Percentiles rank a stretch among this genome's conserved stretches.
Conservation (phyloP, 1,140 invertebrate species). For the Sinonovacula constricta region DNA sequence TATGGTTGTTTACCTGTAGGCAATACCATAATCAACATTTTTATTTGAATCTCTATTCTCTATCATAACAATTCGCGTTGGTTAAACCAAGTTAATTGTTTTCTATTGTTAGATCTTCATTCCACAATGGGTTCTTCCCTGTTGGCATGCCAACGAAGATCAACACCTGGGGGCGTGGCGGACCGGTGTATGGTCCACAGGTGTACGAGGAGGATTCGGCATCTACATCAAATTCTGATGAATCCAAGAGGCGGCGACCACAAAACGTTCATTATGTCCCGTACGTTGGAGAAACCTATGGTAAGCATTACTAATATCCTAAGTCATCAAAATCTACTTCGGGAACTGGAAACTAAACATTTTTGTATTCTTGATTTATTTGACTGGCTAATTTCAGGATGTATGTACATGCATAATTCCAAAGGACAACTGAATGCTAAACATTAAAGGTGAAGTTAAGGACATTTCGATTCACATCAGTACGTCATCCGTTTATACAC, state of each 20-base stretch:
- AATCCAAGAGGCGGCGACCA: background rate
- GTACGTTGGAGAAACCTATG: background rate
- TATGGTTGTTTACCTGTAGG: no score
- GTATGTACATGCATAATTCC: no score
- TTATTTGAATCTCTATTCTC: no score
- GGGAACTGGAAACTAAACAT: no score
- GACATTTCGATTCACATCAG: no score
- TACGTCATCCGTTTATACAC: no score
- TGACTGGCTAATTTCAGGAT: background rate
- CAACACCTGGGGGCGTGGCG: slow-evolving; percentile 29
- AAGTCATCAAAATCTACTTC: no score
- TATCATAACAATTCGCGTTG: no score
- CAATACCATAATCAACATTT: no score
- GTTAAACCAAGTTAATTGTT: no score
- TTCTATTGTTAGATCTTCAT: slow-evolving; percentile 9
- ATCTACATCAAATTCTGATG: background rate
- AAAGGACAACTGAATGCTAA: no score
- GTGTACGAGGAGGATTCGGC: slow-evolving; percentile 1
- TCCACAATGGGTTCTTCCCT: slow-evolving; percentile 49
- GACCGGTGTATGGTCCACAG: slow-evolving; percentile 34
- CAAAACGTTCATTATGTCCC: background rate
- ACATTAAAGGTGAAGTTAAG: no score
- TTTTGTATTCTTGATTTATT: background rate
- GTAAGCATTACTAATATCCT: background rate
- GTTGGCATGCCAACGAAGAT: slow-evolving; percentile 43